Evolutionary conservation across 2,888 invertebrate genomes (phyloP).

Genomic region (Ochlodes sylvanus): DNA sequence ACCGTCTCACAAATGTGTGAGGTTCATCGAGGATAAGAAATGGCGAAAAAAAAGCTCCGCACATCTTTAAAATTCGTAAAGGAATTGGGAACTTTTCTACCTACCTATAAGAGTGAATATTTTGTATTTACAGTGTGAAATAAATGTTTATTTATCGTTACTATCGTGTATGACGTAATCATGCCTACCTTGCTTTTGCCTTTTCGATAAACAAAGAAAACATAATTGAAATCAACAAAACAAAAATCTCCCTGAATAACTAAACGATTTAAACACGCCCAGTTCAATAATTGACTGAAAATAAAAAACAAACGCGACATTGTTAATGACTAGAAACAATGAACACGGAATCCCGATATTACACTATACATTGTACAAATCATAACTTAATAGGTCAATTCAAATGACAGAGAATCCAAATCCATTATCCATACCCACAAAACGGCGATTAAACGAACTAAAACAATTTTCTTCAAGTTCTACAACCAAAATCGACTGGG

Average conservation of each 20-base stretch:
- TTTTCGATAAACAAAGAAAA: no score
- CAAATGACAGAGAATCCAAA: slow-evolving; percentile 62
- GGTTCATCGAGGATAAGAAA: no score
- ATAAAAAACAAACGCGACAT: slow-evolving; percentile 13
- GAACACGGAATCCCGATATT: slow-evolving; percentile 33
- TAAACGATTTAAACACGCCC: slow-evolving; percentile 9
- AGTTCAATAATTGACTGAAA: slow-evolving; percentile 9
- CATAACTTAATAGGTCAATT: slow-evolving; percentile 60
- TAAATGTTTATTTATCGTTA: no score
- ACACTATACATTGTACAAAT: slow-evolving; percentile 54
- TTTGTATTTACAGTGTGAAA: no score
- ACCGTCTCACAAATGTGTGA: no score
- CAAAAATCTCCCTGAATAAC: not conserved
- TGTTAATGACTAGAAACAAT: slow-evolving; percentile 34
- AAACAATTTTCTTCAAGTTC: slow-evolving; percentile 84
- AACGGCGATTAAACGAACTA: slow-evolving; percentile 81
- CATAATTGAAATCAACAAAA: no score
- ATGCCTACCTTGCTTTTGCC: no score
- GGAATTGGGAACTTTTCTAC: no score
- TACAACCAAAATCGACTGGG: slow-evolving; percentile 84
- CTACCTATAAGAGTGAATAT: no score
- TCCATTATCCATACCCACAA: slow-evolving; percentile 72
- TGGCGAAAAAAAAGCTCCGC: no score
- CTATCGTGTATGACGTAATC: no score
- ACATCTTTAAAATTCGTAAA: no score